These are phyloP conservation scores for Hyposmocoma kahamanoa DNA, from an alignment of 1,140 invertebrate species.

Conservation along the genomic window DNA sequence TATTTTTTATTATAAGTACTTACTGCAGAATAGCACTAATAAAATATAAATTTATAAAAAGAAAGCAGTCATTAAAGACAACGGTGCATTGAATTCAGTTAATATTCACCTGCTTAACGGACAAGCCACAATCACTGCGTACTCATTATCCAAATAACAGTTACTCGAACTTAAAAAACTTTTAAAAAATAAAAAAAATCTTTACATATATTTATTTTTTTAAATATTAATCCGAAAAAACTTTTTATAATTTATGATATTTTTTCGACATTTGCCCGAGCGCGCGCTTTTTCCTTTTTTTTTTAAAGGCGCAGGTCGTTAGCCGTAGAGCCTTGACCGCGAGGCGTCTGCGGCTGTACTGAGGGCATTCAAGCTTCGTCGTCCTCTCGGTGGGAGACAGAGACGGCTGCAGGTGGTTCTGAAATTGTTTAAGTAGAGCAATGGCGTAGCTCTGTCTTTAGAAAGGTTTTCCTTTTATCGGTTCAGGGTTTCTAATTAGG, in stretches of 20 bases:
- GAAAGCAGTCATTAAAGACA: neutral
- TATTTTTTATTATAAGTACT: no score
- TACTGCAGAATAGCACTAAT: no score
- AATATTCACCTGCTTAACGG: constrained; percentile 62
- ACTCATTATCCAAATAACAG: constrained; percentile 60
- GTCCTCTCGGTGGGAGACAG: no score
- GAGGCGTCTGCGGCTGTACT: constrained; percentile 54
- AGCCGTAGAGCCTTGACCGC: constrained; percentile 60
- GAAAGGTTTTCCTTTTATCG: no score
- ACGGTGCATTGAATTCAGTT: constrained; percentile 34
- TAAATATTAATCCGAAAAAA: neutral
- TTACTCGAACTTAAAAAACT: constrained; percentile 50
- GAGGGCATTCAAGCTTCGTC: constrained; percentile 21
- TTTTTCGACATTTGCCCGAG: constrained; percentile 50
- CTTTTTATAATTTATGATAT: constrained; percentile 2
- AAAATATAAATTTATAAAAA: no score
- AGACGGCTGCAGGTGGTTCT: no score
- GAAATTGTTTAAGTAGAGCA: no score
- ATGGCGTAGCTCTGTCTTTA: no score
- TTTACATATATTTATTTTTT: constrained; percentile 10
- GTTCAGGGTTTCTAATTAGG: no score
- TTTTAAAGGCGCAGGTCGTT: constrained; percentile 28
- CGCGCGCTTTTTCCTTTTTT: constrained; percentile 35
- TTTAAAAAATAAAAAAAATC: constrained; percentile 16
- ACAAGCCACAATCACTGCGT: constrained; percentile 58